Base-by-base conservation (phyloP, 2,888 invertebrate species). In the Hyles lineata region DNA sequence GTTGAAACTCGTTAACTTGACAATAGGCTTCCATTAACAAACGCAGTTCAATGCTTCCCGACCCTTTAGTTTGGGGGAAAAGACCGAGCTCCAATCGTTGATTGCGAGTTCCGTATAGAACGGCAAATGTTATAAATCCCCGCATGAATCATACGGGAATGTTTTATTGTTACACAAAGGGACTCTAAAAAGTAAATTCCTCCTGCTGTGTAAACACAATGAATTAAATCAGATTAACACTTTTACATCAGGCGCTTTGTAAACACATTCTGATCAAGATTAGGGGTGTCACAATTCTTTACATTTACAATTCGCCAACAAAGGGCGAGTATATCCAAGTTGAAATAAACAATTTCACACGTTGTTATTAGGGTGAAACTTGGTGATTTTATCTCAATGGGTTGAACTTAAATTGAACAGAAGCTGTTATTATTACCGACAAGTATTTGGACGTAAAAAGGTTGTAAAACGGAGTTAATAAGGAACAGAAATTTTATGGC, bases 171-270 rank as follows among this genome's bases (percentile, higher is more conserved):
- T 62, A 23, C 11, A 63, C 29, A 70, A 70, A 55, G 61, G 73
- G 61, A 71, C 62, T 55, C 73, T 75, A 85, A 89, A 91, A 89
- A 85, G 87, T 85, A 86, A 86, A 82, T 82, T 83, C 85, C 88
- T 87, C 92, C 92, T 85, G 90, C 90, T 89, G 92, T 75, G 90
- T 85, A 87, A 87, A 90, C 87, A 92, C 91, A 93, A 91, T 92
- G 89, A 87, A 89, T 90, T 88, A 91, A 92, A 93, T 93, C 93
- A 91, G 94, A 94, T 94, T 94, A 93, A 93, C 94, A 93, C 93
- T 93, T 90, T 86, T 86, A 86, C 87, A 87, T 86, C 78, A 85
- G 84, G 80, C 81, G 88, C 89, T 91, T 91, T 92, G 90, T 90
- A 85, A 89, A 84, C 87, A 86, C 85, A 86, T 87, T 88, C 85